Evolutionary conservation across 2,113 vertebrate species (phyloP), one percentile per base, ranked within the genome.

Genomic region (Microtus pennsylvanicus): DNA sequence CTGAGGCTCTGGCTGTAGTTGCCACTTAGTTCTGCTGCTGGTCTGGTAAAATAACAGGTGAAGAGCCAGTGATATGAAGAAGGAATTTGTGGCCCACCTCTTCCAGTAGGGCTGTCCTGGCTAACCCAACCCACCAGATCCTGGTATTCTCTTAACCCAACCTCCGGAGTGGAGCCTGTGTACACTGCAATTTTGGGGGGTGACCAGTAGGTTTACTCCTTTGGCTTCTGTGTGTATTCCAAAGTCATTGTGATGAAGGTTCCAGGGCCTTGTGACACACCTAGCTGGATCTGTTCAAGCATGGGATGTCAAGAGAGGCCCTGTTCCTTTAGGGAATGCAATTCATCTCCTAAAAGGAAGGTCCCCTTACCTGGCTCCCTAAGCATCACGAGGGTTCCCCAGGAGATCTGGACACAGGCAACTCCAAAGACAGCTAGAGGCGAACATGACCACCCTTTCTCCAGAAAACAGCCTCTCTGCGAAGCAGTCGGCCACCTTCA

Each of bases 381-480:
- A 38, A 76, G 63, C 72, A 77, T 89, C 69, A 35, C 67, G 24
- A 78, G 35, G 67, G 65, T 61, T 95, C 61, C 11, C 35, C 38
- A 89, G 14, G 10, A 81, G 81, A 33, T 30, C 76, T 16, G 2
- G 22, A 50, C n/a, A 72, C 76, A 95, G 55, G 63, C 69, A 85
- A 47, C 80, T 77, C 67, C n/a, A 83, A 94, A 94, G 95, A 76
- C n/a, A 50, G 67, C 38, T 35, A 26, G 38, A 38, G 19, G 87
- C 69, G 24, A 6, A 47, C 86, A 98, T 98, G 97, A 97, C 97
- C 75, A 98, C 97, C 63, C 95, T 98, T 70, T 97, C 97, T 93
- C 97, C 97, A 0, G 97, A 98, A 95, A 98, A 97, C 75, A 98
- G 97, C 93, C 82, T 97, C 38, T 98, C 97, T 14, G 97, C 97